Percentiles rank a stretch among this genome's conserved stretches.
Evolutionary conservation across 2,888 invertebrate genomes (phyloP).

Genomic region (Ectemnius cavifrons): DNA sequence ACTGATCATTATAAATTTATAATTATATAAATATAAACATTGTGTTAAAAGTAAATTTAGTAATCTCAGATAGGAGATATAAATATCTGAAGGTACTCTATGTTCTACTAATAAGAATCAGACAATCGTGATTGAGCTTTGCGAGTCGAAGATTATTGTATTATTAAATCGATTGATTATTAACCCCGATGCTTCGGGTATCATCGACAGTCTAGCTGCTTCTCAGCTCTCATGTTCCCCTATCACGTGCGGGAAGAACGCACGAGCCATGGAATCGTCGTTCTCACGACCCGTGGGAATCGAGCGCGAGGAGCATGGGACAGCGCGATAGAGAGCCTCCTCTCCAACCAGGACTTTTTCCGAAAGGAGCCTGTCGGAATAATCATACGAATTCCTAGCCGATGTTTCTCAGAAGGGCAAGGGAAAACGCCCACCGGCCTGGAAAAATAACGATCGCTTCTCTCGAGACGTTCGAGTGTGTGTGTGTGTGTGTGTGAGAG

Average conservation of each 20-base stretch:
- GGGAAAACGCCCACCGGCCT: slow-evolving; percentile 9
- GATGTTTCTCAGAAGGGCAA: slow-evolving; percentile 14
- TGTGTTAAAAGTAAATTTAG: too few relatives aligned
- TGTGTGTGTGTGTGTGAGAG: not conserved
- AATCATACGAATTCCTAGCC: slow-evolving; percentile 40
- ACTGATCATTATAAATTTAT: too few relatives aligned
- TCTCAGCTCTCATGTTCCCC: slow-evolving; percentile 49
- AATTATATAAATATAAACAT: too few relatives aligned
- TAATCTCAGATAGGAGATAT: too few relatives aligned
- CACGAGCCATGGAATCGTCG: slow-evolving; percentile 49
- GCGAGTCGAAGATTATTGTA: too few relatives aligned
- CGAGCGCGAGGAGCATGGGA: slow-evolving; percentile 27
- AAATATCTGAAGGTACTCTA: too few relatives aligned
- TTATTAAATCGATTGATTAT: too few relatives aligned
- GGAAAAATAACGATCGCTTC: slow-evolving; percentile 24
- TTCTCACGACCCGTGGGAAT: slow-evolving; percentile 59
- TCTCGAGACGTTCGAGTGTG: not conserved
- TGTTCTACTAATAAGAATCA: too few relatives aligned
- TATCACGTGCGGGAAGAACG: slow-evolving; percentile 55
- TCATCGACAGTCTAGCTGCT: not conserved
- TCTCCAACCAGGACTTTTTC: slow-evolving; percentile 40
- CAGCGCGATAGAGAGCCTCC: slow-evolving; percentile 22
- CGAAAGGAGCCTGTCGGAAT: slow-evolving; percentile 52
- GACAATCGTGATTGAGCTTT: too few relatives aligned
- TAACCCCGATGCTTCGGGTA: slow-evolving; percentile 10